These are phyloP conservation scores for Apamea anceps DNA, from an alignment of 2,888 invertebrate species.

Conservation along the genomic window DNA sequence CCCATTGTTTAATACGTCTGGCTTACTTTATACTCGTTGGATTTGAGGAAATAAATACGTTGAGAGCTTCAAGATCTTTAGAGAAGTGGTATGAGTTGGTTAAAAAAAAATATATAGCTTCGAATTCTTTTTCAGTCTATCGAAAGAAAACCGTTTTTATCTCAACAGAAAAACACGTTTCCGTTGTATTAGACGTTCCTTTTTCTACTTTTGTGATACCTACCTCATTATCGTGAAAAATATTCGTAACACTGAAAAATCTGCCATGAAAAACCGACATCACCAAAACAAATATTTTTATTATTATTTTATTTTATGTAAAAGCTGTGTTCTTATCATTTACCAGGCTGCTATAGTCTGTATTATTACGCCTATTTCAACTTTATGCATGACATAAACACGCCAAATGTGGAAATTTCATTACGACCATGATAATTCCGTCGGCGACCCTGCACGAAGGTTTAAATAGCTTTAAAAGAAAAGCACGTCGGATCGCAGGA, in stretches of 20 bases:
- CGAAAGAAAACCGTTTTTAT: slow-evolving; percentile 1
- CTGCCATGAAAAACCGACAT: slow-evolving; percentile 53
- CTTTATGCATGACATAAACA: slow-evolving; percentile 67
- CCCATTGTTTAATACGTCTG: slow-evolving; percentile 54
- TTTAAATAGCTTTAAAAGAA: slow-evolving; percentile 63
- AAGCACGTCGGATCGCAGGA: slow-evolving; percentile 54
- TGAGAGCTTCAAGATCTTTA: not conserved
- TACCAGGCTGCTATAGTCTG: slow-evolving; percentile 42
- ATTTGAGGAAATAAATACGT: slow-evolving; percentile 29
- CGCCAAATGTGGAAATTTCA: slow-evolving; percentile 66
- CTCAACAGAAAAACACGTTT: slow-evolving; percentile 10
- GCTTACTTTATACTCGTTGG: slow-evolving; percentile 45
- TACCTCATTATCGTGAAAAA: slow-evolving; percentile 48
- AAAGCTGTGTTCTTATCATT: slow-evolving; percentile 56
- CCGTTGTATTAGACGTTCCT: not conserved
- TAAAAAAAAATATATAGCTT: not conserved
- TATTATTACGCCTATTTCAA: slow-evolving; percentile 64
- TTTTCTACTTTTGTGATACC: slow-evolving; percentile 33
- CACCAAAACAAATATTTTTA: slow-evolving; percentile 60
- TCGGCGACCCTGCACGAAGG: slow-evolving; percentile 51
- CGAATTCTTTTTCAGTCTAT: not conserved
- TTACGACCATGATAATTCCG: slow-evolving; percentile 63
- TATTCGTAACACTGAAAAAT: slow-evolving; percentile 48
- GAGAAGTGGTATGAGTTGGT: not conserved
- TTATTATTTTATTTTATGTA: slow-evolving; percentile 49